Evolutionary conservation across 2,797 vertebrate species (phyloP), one percentile per base, ranked within the genome.

Genomic region (Neostethus bicornis): DNA sequence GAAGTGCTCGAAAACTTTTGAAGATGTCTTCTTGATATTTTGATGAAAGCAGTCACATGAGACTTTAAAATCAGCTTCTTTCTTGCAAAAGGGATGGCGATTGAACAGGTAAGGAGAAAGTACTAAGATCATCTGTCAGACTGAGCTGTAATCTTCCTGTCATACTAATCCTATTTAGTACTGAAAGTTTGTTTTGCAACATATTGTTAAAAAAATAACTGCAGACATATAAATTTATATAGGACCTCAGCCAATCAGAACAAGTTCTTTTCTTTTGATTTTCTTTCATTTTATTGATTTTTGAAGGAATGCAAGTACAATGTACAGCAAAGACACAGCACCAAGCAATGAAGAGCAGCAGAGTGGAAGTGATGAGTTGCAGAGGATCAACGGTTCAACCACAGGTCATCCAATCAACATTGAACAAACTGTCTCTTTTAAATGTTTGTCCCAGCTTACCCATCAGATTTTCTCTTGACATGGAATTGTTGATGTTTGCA

Each of bases 271-370:
- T 60, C 72, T 71, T 35, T 48, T 75, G 45, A 45, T 45, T 60
- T 39, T 70, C 21, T 68, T 46, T 72, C 17, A 39, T 70, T 91
- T 92, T 90, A 88, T 96, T 97, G 76, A 92, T 94, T 92, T 94
- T 93, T 81, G 83, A 94, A 93, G 92, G 90, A 95, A 87, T 92
- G 93, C 93, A 92, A 93, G 92, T 93, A 94, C 95, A 96, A 85
- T 91, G 90, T 91, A 92, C 89, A 90, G 93, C 94, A 94, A 95
- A 94, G 93, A 96, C 94, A 95, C 93, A 92, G 91, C 95, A 95
- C 92, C 65, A 91, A 96, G 95, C 94, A 93, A 93, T 94, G 92
- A 81, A 66, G 59, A 80, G 87, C 89, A 90, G 84, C 80, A 82
- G 81, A 86, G 84, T 76, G 77, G 81, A 77, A 63, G 75, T 75